These are phyloP conservation scores for Cephus cinctus DNA, from an alignment of 1,140 invertebrate species.

Conservation along the genomic window DNA sequence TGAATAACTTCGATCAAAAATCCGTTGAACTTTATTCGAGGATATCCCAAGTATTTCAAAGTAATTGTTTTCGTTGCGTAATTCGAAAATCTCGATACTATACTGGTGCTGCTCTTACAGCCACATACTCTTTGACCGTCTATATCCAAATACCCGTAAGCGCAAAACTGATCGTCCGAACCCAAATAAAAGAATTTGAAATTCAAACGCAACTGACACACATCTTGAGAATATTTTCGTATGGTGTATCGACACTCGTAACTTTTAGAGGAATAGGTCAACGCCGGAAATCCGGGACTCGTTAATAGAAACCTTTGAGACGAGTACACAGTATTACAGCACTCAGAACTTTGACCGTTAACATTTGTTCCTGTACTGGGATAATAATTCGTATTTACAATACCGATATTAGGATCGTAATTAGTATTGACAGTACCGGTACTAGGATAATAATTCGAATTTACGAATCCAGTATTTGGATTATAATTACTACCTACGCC, in stretches of 20 bases:
- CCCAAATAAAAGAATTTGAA: slow-evolving; percentile 61
- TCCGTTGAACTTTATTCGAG: slow-evolving; percentile 44
- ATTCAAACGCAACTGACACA: slow-evolving; percentile 56
- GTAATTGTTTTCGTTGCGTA: slow-evolving; percentile 19
- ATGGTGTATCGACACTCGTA: slow-evolving; percentile 56
- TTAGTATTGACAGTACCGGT: slow-evolving; percentile 4
- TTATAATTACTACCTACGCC: background rate
- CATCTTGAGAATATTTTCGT: slow-evolving; percentile 46
- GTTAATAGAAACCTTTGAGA: slow-evolving; percentile 54
- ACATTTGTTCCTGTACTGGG: background rate
- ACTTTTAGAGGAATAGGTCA: slow-evolving; percentile 11
- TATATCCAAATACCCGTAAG: slow-evolving; percentile 56
- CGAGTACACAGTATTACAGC: slow-evolving; percentile 52
- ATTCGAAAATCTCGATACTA: slow-evolving; percentile 31
- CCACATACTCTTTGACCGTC: slow-evolving; percentile 60
- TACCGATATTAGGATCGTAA: background rate
- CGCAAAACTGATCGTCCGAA: slow-evolving; percentile 42
- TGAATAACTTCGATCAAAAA: slow-evolving; percentile 60
- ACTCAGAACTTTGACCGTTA: slow-evolving; percentile 16
- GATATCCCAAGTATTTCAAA: slow-evolving; percentile 30
- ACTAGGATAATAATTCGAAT: no score
- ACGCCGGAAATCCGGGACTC: slow-evolving; percentile 59
- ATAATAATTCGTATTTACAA: background rate
- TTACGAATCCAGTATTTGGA: background rate
- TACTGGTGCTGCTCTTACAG: slow-evolving; percentile 55